Evolutionary conservation across 2,797 vertebrate species (phyloP).

Genomic region (Carcharodon carcharias): DNA sequence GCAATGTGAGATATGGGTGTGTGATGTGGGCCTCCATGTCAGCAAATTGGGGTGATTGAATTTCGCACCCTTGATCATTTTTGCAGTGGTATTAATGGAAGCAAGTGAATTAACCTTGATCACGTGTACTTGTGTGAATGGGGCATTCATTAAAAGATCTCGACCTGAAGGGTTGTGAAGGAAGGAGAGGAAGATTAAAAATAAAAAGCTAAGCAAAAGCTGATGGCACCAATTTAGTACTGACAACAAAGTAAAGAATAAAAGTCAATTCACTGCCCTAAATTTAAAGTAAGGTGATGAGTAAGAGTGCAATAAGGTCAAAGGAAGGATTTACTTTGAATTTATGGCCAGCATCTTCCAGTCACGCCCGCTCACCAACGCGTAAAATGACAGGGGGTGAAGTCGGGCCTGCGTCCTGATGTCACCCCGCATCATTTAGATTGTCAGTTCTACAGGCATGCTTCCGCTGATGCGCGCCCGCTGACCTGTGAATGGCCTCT

Average conservation of each 20-base stretch:
- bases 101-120: not conserved
- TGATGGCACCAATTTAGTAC: not conserved
- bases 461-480: no score
- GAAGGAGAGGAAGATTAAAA: not conserved
- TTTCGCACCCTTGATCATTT: not conserved
- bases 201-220: not conserved
- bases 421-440: no score
- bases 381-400: no score
- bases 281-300: not conserved
- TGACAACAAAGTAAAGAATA: not conserved
- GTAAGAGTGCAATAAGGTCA: not conserved
- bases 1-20: not conserved
- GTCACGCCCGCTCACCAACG: no score
- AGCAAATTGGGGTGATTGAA: not conserved
- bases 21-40: no score
- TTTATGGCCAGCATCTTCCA: not conserved
- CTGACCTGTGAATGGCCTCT: no score
- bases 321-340: conserved; percentile 2
- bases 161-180: not conserved
- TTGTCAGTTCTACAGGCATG: no score
- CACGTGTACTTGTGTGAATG: not conserved
- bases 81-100: not conserved
- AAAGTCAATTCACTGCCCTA: not conserved
- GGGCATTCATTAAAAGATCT: not conserved
- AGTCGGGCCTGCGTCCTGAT: no score